Conservation (phyloP, 2,113 vertebrate genomes). For the Gymnobelideus leadbeateri region DNA sequence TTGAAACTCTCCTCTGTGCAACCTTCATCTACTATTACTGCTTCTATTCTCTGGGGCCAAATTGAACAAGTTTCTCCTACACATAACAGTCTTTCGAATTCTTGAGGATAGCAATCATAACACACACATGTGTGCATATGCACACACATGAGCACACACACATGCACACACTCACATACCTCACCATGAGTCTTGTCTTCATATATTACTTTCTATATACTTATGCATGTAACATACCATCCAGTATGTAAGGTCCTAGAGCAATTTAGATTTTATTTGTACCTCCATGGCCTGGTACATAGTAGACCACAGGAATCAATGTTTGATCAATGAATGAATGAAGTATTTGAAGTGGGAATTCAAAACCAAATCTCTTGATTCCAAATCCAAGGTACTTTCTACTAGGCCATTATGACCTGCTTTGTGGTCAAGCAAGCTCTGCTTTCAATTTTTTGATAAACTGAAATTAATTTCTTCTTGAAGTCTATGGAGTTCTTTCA, state of each 20-base stretch:
- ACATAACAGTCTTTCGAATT: not conserved
- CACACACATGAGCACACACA: not conserved
- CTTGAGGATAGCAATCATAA: not conserved
- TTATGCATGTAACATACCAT: not conserved
- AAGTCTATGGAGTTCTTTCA: constrained; percentile 40
- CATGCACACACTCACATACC: too few species aligned
- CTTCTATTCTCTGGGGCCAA: not conserved
- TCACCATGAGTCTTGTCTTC: not conserved
- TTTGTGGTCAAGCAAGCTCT: not conserved
- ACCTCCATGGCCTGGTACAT: constrained; percentile 24
- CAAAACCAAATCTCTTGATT: not conserved
- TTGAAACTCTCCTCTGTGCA: not conserved
- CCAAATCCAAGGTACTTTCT: not conserved
- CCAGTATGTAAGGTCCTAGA: constrained; percentile 1
- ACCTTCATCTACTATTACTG: not conserved
- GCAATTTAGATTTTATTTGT: not conserved
- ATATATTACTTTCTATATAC: not conserved
- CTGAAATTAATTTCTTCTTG: constrained; percentile 43
- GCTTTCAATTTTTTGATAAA: not conserved
- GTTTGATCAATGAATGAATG: constrained; percentile 27
- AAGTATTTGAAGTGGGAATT: constrained; percentile 29
- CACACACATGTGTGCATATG: too few species aligned
- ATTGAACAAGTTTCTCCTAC: not conserved
- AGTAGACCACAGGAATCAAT: constrained; percentile 19
- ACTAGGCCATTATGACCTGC: not conserved